Percentiles rank a stretch among this genome's conserved stretches.
Conservation (phyloP, 2,113 vertebrate genomes). For the Muscicapa adusta region DNA sequence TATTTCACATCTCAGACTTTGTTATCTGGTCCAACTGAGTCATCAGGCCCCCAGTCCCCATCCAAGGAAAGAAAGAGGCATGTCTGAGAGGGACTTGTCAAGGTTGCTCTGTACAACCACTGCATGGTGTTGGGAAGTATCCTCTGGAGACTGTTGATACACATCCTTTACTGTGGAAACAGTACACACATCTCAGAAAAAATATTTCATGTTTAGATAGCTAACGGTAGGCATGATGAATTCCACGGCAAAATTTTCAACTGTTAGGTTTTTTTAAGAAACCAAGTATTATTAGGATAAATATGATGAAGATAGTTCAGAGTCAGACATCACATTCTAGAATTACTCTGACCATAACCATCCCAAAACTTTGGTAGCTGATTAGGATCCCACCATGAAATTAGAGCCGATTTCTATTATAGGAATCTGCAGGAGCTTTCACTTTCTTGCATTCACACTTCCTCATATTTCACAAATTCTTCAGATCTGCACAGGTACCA, state of each 20-base stretch:
- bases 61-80: not conserved
- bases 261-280: not conserved
- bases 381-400: not conserved
- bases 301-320: not conserved
- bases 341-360: not conserved
- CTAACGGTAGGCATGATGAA: not conserved
- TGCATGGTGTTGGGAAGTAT: not conserved
- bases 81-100: not conserved
- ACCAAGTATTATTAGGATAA: not conserved
- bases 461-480: not conserved
- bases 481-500: not conserved
- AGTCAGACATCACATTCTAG: not conserved
- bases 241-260: not conserved
- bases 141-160: not conserved
- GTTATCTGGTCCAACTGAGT: not conserved
- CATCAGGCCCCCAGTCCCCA: rapidly evolving
- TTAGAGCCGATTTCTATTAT: not conserved
- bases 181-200: not conserved
- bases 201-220: not conserved
- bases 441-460: not conserved
- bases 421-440: not conserved
- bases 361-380: not conserved
- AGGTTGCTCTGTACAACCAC: not conserved
- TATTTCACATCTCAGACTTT: not conserved
- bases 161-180: not conserved